These are phyloP conservation scores for Blomia tropicalis DNA, from an alignment of 2,888 invertebrate species.

Conservation along the genomic window DNA sequence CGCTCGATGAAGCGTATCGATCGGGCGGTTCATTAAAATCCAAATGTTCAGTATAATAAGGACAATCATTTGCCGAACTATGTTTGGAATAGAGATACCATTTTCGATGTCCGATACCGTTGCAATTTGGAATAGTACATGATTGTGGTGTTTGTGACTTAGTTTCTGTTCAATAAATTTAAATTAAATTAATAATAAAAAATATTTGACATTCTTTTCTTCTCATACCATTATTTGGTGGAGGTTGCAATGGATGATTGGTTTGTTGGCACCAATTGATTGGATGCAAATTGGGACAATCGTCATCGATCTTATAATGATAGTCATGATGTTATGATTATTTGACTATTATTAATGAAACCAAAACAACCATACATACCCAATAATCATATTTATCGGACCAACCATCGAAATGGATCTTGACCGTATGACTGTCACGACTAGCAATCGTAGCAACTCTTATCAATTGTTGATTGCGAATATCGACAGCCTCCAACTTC, in stretches of 20 bases:
- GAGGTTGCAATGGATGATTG: constrained; percentile 62
- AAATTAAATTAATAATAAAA: no score
- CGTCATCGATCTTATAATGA: constrained; percentile 51
- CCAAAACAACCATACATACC: constrained; percentile 34
- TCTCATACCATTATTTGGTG: constrained; percentile 45
- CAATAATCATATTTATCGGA: constrained; percentile 63
- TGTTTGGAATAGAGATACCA: constrained; percentile 41
- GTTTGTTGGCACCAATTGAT: constrained; percentile 79
- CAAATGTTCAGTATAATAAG: constrained; percentile 28
- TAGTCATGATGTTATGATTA: neutral
- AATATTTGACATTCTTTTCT: no score
- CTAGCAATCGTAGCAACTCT: constrained; percentile 66
- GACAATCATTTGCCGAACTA: constrained; percentile 36
- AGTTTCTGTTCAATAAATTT: neutral
- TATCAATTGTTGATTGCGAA: constrained; percentile 55
- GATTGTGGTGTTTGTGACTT: constrained; percentile 30
- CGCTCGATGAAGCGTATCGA: neutral
- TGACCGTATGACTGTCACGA: constrained; percentile 54
- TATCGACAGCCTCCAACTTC: constrained; percentile 75
- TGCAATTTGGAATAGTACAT: constrained; percentile 70
- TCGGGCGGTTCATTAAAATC: constrained; percentile 22
- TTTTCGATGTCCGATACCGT: constrained; percentile 50
- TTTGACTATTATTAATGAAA: neutral
- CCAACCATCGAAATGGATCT: constrained; percentile 77
- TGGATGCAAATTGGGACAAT: constrained; percentile 74